These are phyloP conservation scores for Cinclus cinclus DNA, from an alignment of 2,113 vertebrate species.

Conservation along the genomic window DNA sequence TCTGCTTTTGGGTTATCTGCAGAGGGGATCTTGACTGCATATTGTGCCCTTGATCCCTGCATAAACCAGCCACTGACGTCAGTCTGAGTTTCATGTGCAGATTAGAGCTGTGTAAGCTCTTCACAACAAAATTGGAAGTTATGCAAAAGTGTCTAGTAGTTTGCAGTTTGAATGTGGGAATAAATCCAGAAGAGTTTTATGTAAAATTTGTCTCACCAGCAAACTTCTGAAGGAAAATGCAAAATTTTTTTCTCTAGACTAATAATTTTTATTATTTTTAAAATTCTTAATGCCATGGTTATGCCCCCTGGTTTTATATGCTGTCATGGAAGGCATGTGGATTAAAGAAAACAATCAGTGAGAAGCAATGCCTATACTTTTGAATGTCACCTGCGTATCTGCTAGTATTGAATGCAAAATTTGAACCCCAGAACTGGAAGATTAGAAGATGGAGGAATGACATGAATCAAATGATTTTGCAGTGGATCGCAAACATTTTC, in stretches of 20 bases:
- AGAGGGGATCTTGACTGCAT: constrained; percentile 22
- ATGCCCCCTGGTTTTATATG: neutral
- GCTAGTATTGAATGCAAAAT: neutral
- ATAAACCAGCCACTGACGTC: constrained; percentile 5
- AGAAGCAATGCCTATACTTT: neutral
- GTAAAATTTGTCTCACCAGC: neutral
- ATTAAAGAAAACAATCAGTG: neutral
- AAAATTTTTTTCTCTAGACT: neutral
- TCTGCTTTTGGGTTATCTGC: constrained; percentile 42
- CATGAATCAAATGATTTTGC: neutral
- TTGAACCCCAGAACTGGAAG: neutral
- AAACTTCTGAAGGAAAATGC: neutral
- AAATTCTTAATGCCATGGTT: neutral
- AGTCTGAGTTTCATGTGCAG: constrained; percentile 17
- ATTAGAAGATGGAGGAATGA: neutral
- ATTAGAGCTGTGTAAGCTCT: constrained; percentile 17
- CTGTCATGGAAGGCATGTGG: neutral
- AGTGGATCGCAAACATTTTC: rapidly evolving
- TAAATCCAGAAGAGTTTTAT: neutral
- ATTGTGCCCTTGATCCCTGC: neutral
- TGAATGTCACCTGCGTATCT: neutral
- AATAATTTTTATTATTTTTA: neutral
- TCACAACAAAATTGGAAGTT: constrained; percentile 27
- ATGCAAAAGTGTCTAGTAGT: neutral
- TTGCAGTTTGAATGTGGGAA: neutral